Evolutionary conservation across 2,888 invertebrate species (phyloP).

Genomic region (Melieria picta): DNA sequence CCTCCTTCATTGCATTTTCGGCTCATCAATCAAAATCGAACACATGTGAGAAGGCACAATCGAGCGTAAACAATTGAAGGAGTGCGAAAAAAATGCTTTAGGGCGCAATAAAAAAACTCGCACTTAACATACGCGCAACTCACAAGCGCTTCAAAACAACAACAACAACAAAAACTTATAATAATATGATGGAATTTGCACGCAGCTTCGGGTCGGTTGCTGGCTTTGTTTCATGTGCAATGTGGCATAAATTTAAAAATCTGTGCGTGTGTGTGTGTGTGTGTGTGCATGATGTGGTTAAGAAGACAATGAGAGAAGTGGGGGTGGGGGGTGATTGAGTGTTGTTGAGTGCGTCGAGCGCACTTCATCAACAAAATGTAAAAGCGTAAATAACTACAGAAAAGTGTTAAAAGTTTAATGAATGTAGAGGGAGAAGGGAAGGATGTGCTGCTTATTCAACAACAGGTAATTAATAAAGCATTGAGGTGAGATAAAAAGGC

Average conservation of each 20-base stretch:
- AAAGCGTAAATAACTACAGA: background rate
- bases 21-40: conserved; percentile 39
- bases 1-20: conserved; percentile 2
- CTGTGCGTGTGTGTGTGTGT: no score
- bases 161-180: no score
- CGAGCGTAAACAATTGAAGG: conserved; percentile 10
- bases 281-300: background rate
- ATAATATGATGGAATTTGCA: no score
- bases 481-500: no score
- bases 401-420: background rate
- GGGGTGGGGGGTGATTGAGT: background rate
- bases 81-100: no score
- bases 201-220: no score
- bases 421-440: background rate
- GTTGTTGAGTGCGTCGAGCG: background rate
- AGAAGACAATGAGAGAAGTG: background rate
- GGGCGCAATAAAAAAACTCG: no score
- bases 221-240: no score
- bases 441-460: background rate
- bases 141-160: no score
- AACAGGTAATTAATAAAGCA: no score
- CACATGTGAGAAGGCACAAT: conserved; percentile 22
- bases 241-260: no score
- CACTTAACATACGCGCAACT: no score
- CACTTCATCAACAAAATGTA: background rate